A percentile compares a stretch with the other conserved stretches of the same genome.
Conservation (phyloP, 2,113 vertebrate genomes). For the Ammodytes dubius region DNA sequence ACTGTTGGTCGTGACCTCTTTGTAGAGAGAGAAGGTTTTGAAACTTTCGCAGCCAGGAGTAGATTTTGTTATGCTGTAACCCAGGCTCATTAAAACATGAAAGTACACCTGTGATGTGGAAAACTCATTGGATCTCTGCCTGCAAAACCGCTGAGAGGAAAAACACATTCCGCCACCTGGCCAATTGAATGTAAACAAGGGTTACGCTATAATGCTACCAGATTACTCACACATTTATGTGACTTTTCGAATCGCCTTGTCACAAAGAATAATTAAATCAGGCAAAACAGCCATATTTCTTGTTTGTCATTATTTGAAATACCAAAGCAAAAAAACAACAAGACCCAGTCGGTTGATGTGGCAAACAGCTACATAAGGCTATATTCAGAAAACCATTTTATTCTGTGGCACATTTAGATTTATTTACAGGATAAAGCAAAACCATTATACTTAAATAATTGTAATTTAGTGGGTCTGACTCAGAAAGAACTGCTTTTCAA, state of each 20-base stretch:
- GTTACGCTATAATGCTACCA: slow-evolving; percentile 2
- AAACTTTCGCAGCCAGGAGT: slow-evolving; percentile 31
- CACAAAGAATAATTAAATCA: slow-evolving; percentile 14
- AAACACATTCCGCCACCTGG: slow-evolving; percentile 32
- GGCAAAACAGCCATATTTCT: background rate
- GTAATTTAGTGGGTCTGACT: background rate
- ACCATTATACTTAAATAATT: background rate
- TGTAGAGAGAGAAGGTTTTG: slow-evolving; percentile 31
- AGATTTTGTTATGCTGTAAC: slow-evolving; percentile 48
- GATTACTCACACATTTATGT: slow-evolving; percentile 19
- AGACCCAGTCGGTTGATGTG: background rate
- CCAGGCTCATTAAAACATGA: slow-evolving; percentile 59
- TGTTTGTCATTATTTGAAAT: slow-evolving; percentile 7
- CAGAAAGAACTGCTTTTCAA: background rate
- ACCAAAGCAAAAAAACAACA: background rate
- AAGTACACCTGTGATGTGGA: slow-evolving; percentile 47
- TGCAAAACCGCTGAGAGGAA: slow-evolving; percentile 17
- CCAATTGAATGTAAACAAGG: slow-evolving; percentile 20
- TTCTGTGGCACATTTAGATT: background rate
- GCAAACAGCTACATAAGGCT: background rate
- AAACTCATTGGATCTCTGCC: slow-evolving; percentile 15
- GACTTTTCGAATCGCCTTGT: slow-evolving; percentile 18
- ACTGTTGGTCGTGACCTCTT: slow-evolving; percentile 46
- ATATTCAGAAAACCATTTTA: background rate
- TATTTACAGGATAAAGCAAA: background rate